Conservation (phyloP, 2,888 invertebrate genomes). For the Xestia ashworthii region DNA sequence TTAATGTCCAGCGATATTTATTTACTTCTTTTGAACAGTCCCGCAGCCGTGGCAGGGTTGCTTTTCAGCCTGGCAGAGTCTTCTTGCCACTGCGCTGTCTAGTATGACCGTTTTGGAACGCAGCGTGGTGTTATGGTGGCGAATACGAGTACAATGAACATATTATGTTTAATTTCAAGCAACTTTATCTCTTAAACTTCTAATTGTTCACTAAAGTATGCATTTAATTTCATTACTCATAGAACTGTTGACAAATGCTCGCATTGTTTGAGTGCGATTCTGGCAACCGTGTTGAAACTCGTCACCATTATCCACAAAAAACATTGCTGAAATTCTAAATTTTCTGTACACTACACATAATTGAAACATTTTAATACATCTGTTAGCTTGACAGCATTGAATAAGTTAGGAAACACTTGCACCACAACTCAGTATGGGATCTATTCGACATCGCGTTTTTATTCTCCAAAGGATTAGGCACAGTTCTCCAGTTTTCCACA, state of each 20-base stretch:
- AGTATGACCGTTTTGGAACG: too few species aligned
- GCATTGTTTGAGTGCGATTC: conserved; percentile 10
- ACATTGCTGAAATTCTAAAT: conserved; percentile 4
- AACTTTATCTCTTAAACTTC: neutral
- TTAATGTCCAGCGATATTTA: too few species aligned
- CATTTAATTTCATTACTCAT: conserved; percentile 4
- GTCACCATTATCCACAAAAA: conserved; percentile 7
- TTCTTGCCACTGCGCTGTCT: too few species aligned
- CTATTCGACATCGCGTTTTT: too few species aligned
- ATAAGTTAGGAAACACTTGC: neutral
- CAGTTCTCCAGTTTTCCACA: neutral
- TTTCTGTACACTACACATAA: neutral
- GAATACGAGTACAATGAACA: neutral
- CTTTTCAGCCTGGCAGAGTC: too few species aligned
- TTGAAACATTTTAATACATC: neutral
- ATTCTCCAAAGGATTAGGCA: too few species aligned
- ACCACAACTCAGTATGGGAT: too few species aligned
- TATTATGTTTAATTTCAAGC: neutral
- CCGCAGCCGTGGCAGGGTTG: too few species aligned
- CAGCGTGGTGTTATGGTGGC: too few species aligned
- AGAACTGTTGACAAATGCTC: neutral
- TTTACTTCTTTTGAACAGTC: too few species aligned
- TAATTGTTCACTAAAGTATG: neutral
- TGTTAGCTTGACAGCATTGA: neutral
- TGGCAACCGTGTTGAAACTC: neutral